These are phyloP conservation scores for Sus scrofa DNA, from an alignment of 2,113 vertebrate species.

Conservation along the genomic window T2T-Sscrofa CM000815.6:89073001-89073500, in stretches of 20 bases:
- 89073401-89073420: background rate
- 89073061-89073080: background rate
- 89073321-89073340: background rate
- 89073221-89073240: background rate
- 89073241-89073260: background rate
- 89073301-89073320: background rate
- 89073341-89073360: background rate
- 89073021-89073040: background rate
- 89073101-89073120: background rate
- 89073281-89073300: background rate
- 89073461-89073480: background rate
- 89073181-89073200: too few species aligned
- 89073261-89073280: fast-evolving
- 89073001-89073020: background rate
- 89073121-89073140: background rate
- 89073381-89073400: background rate
- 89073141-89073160: background rate
- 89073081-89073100: background rate
- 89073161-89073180: background rate
- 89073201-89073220: background rate
- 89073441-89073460: background rate
- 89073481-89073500: background rate
- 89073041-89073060: too few species aligned
- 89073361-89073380: background rate
- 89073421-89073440: background rate